Conservation (phyloP, 2,888 invertebrate genomes). For the Tipula vernalis region DNA sequence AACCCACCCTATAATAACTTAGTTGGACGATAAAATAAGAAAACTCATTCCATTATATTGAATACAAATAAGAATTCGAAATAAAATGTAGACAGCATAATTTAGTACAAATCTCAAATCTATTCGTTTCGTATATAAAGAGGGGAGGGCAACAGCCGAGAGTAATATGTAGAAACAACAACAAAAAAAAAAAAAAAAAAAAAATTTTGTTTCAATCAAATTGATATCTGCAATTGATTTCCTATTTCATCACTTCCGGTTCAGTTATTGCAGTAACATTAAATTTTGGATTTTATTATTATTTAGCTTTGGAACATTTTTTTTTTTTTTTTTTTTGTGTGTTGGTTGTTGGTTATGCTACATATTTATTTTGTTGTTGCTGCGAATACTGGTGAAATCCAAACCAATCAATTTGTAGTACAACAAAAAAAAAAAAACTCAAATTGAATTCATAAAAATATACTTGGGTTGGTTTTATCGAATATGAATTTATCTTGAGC, state of each 20-base stretch:
- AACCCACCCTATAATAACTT: background rate
- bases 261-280: background rate
- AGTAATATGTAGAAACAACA: background rate
- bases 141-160: background rate
- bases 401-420: background rate
- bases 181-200: background rate
- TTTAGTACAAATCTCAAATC: background rate
- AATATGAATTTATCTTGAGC: background rate
- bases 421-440: background rate
- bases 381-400: background rate
- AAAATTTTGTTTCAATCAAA: background rate
- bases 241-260: constrained; percentile 4
- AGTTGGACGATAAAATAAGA: background rate
- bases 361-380: background rate
- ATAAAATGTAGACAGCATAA: background rate
- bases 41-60: background rate
- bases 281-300: background rate
- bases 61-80: background rate
- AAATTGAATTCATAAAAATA: background rate
- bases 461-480: background rate
- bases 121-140: background rate
- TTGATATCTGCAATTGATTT: background rate
- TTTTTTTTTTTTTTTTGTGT: background rate
- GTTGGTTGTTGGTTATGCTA: background rate
- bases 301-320: background rate